Evolutionary conservation across 1,140 invertebrate species (phyloP), one percentile per base, ranked within the genome.

Genomic region (Planococcus citri): DNA sequence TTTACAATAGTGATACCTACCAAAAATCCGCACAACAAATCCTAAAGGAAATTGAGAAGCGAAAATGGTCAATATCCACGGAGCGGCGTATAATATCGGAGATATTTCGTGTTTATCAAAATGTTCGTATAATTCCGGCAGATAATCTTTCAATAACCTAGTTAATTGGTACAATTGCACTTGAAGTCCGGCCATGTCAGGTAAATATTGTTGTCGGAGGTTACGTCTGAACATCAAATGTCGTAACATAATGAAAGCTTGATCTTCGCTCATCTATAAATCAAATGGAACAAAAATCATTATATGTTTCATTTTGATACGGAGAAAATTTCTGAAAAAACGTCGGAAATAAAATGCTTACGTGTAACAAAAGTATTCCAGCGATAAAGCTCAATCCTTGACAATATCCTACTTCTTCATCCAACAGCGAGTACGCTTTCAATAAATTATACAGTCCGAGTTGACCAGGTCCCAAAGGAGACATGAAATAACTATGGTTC

Each of bases 341-440:
- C 20, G 27, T 24, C 61, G 21, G 25, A 29, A 24, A 61, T 70
- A 3, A 33, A 33, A 6, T 33, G 83, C 87, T 88, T 80, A 96
- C 94, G 81, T 98, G 95, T 72, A 97, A 82, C 1, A 98, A 81
- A 1, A 98, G 80, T 3, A 97, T 86, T 10, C 94, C 95, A 72
- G 92, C 94, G 17, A 98, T 91, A 76, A 97, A 98, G 75, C 92
- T 94, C 3, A 97, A 82, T 0, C 95, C 95, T 79, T 98, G 95
- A 74, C 93, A 95, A 79, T 98, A 98, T 0, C 94, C 94, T 6
- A 98, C 89, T 78, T 97, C 92, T 14, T 88, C 87, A 78, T 98
- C 95, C 9, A 96, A 78, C 8, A 98, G 81, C 0, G 94, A 97
- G 77, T 97, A 98, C 0, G 95, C 95, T 79, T 98, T 97, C 0